phyloP scores from a whole-genome alignment of 1,140 invertebrate species.

The Ceratosolen fusciceps region DNA sequence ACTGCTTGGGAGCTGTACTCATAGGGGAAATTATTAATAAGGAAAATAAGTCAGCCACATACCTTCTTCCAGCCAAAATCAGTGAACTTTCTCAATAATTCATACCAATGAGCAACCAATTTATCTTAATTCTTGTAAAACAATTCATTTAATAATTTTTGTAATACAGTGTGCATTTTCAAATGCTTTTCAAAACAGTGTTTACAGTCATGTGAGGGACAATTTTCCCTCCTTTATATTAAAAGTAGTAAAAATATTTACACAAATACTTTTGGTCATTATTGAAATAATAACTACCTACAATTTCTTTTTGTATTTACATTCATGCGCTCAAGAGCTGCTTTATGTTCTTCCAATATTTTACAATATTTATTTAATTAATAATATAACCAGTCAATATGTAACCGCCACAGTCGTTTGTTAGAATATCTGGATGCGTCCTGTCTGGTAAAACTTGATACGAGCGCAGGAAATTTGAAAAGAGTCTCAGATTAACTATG shows the following conservation, averaged over 20 bases:
- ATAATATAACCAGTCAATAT: conserved; percentile 79
- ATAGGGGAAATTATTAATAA: conserved; percentile 90
- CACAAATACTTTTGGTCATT: neutral
- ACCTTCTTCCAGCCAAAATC: neutral
- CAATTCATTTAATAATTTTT: conserved; percentile 23
- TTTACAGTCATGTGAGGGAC: neutral
- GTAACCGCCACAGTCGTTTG: conserved; percentile 83
- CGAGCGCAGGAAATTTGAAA: conserved; percentile 88
- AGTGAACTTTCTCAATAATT: neutral
- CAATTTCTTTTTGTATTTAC: conserved; percentile 18
- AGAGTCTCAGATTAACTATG: conserved; percentile 82
- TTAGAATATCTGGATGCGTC: conserved; percentile 87
- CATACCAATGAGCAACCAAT: neutral
- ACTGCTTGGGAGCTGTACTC: conserved; percentile 93
- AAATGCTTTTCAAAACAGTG: neutral
- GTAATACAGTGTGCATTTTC: neutral
- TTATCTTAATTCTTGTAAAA: conserved; percentile 7
- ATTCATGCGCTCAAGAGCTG: neutral
- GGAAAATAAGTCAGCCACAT: conserved; percentile 72
- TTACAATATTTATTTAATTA: conserved; percentile 47
- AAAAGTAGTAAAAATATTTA: conserved; percentile 38
- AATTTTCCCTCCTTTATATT: no score
- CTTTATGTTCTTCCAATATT: neutral
- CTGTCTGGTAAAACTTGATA: conserved; percentile 90
- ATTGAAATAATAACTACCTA: conserved; percentile 4